Percentiles rank a stretch among this genome's conserved stretches.
Evolutionary conservation across 1,140 invertebrate genomes (phyloP).

Genomic region (Drosophila nebulosa): DNA sequence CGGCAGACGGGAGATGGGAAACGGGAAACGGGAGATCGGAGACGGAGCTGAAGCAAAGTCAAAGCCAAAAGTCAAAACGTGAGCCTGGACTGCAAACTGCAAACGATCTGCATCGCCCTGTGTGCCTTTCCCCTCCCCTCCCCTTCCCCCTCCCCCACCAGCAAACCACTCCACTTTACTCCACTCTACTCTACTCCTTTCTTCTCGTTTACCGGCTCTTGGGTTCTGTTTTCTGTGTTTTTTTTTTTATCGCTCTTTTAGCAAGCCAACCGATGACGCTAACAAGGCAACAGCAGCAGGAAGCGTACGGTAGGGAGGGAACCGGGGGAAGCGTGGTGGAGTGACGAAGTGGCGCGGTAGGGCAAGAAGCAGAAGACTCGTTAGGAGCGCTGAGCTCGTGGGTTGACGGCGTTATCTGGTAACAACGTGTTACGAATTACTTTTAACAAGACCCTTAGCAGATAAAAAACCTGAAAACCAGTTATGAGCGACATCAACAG

Average conservation of each 20-base stretch:
- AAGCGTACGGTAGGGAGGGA: too few species aligned
- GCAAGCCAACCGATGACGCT: conserved; percentile 63
- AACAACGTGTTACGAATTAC: conserved; percentile 81
- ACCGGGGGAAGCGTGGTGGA: conserved; percentile 16
- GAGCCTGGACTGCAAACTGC: conserved; percentile 52
- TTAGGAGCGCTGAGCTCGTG: conserved; percentile 38
- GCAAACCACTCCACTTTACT: too few species aligned
- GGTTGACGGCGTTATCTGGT: conserved; percentile 77
- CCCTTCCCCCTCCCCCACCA: background rate
- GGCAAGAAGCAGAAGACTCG: conserved; percentile 20
- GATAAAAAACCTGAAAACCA: conserved; percentile 76
- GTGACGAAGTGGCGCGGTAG: conserved; percentile 6
- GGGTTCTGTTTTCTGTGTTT: conserved; percentile 23
- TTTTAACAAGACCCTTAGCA: conserved; percentile 81
- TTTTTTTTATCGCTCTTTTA: conserved; percentile 73
- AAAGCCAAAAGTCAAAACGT: conserved; percentile 78
- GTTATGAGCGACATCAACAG: conserved; percentile 26
- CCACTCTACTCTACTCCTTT: too few species aligned
- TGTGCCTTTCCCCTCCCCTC: background rate
- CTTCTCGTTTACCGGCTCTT: conserved; percentile 24
- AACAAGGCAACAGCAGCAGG: conserved; percentile 51
- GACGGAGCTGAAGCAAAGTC: conserved; percentile 31
- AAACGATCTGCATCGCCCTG: conserved; percentile 24
- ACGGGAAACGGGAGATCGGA: background rate
- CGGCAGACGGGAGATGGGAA: background rate